Evolutionary conservation across 2,113 vertebrate genomes (phyloP).

Genomic region (Polypterus senegalus): DNA sequence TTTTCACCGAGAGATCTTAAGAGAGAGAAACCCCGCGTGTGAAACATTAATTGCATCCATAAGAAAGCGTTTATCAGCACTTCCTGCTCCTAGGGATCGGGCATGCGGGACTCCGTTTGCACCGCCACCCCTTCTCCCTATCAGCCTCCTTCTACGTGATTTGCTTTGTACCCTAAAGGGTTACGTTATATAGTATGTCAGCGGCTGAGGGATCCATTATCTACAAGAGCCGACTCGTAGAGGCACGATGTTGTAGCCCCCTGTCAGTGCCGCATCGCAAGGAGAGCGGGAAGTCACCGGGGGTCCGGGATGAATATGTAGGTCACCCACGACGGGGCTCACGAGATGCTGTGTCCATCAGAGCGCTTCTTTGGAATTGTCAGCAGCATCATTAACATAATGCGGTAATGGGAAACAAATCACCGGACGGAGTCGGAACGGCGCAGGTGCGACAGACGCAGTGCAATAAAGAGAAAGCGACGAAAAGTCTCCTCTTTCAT

Average conservation of each 20-base stretch:
- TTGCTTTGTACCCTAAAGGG: no score
- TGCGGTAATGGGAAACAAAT: not conserved
- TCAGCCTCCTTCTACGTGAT: not conserved
- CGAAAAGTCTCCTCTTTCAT: not conserved
- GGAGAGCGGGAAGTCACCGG: no score
- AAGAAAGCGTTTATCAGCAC: not conserved
- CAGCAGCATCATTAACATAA: not conserved
- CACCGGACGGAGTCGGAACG: not conserved
- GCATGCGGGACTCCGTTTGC: not conserved
- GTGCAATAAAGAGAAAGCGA: not conserved
- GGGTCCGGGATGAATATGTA: no score
- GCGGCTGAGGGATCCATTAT: no score
- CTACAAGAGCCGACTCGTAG: no score
- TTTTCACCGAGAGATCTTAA: not conserved
- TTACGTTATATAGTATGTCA: no score
- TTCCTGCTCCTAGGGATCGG: conserved; percentile 13
- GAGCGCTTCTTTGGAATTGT: no score
- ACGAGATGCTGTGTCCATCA: no score
- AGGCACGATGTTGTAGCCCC: no score
- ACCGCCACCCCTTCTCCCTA: not conserved
- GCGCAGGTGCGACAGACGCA: not conserved
- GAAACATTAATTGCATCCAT: not conserved
- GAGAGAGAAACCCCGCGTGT: not conserved
- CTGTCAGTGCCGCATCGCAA: no score
- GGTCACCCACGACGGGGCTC: no score